These are phyloP conservation scores for Trogon surrucura DNA, from an alignment of 2,113 vertebrate genomes.

Conservation along the genomic window DNA sequence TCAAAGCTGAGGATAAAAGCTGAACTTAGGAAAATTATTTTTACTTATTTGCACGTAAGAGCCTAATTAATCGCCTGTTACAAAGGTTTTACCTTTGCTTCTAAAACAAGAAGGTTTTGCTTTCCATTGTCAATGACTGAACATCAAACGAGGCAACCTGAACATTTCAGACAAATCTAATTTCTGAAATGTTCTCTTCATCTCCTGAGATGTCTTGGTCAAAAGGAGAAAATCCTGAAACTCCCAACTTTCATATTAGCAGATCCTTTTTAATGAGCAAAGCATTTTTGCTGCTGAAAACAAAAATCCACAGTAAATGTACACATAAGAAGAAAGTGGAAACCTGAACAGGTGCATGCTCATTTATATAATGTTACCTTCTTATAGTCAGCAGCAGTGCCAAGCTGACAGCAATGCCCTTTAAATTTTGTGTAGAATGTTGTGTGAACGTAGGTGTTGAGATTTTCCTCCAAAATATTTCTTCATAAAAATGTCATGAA, in stretches of 20 bases:
- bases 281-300: not conserved
- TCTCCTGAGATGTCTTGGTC: not conserved
- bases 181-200: not conserved
- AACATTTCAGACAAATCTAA: not conserved
- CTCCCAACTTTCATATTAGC: not conserved
- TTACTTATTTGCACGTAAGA: not conserved
- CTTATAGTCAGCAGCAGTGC: not conserved
- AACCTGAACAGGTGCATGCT: not conserved
- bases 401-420: not conserved
- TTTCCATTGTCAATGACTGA: not conserved
- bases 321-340: not conserved
- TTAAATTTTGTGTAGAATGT: not conserved
- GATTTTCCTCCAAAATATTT: not conserved
- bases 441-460: not conserved
- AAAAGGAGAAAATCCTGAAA: not conserved
- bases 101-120: not conserved
- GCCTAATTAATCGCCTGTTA: not conserved
- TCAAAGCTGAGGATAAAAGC: not conserved
- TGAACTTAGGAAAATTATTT: not conserved
- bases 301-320: not conserved
- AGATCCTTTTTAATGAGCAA: not conserved
- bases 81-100: not conserved
- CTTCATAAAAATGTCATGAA: not conserved
- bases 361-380: not conserved
- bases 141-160: not conserved